Conservation (phyloP, 2,888 invertebrate species). For the Tetanocera ferruginea region DNA sequence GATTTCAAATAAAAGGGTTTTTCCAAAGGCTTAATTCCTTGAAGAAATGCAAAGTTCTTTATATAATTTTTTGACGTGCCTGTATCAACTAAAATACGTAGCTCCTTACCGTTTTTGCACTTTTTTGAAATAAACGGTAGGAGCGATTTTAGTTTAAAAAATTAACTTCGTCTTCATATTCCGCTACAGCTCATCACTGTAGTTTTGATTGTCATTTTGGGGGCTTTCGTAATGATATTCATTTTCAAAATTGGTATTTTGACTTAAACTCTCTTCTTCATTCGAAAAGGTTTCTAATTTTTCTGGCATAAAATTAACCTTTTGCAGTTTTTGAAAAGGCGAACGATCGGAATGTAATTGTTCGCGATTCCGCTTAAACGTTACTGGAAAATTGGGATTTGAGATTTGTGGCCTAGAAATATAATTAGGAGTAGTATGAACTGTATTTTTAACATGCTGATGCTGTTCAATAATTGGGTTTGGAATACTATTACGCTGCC, state of each 20-base stretch:
- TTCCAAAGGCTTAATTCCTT: constrained; percentile 11
- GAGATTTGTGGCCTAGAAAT: constrained; percentile 14
- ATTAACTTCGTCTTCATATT: too few relatives aligned
- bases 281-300: too few relatives aligned
- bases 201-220: constrained; percentile 12
- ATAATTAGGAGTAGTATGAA: constrained; percentile 28
- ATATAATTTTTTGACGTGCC: constrained; percentile 19
- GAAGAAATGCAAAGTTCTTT: not conserved
- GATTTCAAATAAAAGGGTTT: constrained; percentile 33
- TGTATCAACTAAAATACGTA: constrained; percentile 19
- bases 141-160: not conserved
- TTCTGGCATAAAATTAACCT: too few relatives aligned
- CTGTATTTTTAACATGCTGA: constrained; percentile 29
- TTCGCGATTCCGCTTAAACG: constrained; percentile 30
- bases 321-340: too few relatives aligned
- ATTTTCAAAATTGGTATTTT: not conserved
- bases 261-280: too few relatives aligned
- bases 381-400: constrained; percentile 32
- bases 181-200: too few relatives aligned
- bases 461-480: not conserved
- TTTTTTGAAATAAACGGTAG: not conserved
- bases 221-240: constrained; percentile 30
- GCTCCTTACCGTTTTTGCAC: too few relatives aligned
- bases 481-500: too few relatives aligned
- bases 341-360: not conserved